Evolutionary conservation across 2,113 vertebrate genomes (phyloP), one percentile per base, ranked within the genome.

Genomic region (Atlantisia rogersi): DNA sequence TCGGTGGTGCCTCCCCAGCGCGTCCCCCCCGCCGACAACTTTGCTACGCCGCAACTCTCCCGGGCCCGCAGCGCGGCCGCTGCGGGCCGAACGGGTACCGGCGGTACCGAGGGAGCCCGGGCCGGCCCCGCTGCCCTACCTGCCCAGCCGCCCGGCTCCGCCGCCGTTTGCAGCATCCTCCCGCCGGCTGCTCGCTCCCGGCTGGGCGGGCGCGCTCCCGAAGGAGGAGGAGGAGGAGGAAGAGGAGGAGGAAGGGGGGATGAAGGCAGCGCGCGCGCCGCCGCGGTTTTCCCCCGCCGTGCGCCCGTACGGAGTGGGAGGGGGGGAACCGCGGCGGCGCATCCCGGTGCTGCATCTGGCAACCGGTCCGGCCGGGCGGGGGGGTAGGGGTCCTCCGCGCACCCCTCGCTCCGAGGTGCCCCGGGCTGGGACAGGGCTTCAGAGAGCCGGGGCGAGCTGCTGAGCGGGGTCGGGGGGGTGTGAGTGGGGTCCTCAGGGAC

Each of bases 161-260:
- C 81, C 91, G 93, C 94, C 39, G 87, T 82, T 71, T 88, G 94
- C 88, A 94, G 82, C 95, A 94, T 94, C 91, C 84, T 92, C 88
- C 70, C 79, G 90, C 86, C 86, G 69, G 78, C 92, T 87, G 35
- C 92, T 84, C 95, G 96, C 95, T 96, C 95, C 89, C 78, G 89
- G 82, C 89, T 77, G 89, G 80, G 89, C 68, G 86, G 63, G 82
- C 94, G 92, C 92, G 89, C 89, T 92, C 92, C 75, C 76, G 81
- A 48, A 53, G 91, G 84, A 88, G 91, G 59, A 93, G 82, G 11
- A 77, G 2, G 25, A 90, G 8, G 26, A 88, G 4, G 40, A 85
- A 20, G 28, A 71, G 8, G 73, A 55, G 16, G 70, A 65, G 42
- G 68, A 58, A 21, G 39, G 67, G 84, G 70, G 28, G 86, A 74